These are phyloP conservation scores for Drosophila peninsularis DNA, from an alignment of 2,888 invertebrate genomes.

Conservation along the genomic window DNA sequence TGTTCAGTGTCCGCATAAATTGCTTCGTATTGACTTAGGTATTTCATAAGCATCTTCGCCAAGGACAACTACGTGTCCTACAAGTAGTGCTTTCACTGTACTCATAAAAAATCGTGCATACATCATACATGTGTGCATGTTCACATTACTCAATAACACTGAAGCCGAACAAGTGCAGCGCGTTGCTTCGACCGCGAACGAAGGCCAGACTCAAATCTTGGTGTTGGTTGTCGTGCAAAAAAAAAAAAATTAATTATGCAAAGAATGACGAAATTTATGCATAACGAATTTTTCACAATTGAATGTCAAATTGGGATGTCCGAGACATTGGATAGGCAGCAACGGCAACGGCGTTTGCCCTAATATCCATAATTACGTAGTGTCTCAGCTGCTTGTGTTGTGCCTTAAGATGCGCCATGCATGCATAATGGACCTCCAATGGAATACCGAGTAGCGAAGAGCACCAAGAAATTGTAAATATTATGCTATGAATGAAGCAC, in stretches of 20 bases:
- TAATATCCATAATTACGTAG: conserved; percentile 66
- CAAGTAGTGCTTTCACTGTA: background rate
- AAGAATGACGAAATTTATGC: conserved; percentile 66
- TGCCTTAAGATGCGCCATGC: conserved; percentile 57
- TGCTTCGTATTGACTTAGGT: background rate
- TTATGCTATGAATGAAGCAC: conserved; percentile 60
- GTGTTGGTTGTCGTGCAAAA: conserved; percentile 47
- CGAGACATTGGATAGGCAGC: conserved; percentile 22
- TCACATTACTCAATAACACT: conserved; percentile 45
- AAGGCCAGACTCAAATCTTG: conserved; percentile 46
- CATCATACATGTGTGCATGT: background rate
- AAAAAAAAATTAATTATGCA: conserved; percentile 28
- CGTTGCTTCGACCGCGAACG: conserved; percentile 56
- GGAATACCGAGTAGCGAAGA: conserved; percentile 20
- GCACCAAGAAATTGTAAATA: conserved; percentile 55
- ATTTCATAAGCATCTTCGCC: background rate
- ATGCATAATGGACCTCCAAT: conserved; percentile 56
- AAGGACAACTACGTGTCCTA: background rate
- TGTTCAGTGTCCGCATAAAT: too few species aligned
- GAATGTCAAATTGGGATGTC: conserved; percentile 64
- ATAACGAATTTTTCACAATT: conserved; percentile 62
- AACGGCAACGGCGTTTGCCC: conserved; percentile 38
- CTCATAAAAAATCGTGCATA: background rate
- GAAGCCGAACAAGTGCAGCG: conserved; percentile 65
- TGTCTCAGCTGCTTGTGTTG: conserved; percentile 26